phyloP scores from a whole-genome alignment of 2,113 vertebrate species.

The Scartelaos histophorus region DNA sequence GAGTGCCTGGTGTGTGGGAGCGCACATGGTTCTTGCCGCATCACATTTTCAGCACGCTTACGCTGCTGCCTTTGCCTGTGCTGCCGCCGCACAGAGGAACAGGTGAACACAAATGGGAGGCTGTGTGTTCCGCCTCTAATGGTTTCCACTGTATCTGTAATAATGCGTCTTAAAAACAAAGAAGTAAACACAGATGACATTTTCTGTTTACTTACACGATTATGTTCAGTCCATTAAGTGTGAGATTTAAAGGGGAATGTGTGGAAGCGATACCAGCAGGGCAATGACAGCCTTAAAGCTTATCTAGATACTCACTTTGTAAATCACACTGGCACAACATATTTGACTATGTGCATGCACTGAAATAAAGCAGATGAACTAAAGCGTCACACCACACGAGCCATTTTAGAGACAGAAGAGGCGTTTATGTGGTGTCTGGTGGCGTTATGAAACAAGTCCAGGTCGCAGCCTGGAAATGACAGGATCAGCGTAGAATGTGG shows the following conservation, averaged over 20 bases:
- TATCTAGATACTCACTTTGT: not conserved
- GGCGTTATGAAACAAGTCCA: conserved; percentile 14
- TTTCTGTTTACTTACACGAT: not conserved
- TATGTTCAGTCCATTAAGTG: conserved; percentile 1
- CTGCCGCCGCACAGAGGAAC: conserved; percentile 40
- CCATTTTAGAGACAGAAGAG: not conserved
- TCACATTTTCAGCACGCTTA: conserved; percentile 62
- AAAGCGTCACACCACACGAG: not conserved
- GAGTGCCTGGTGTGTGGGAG: conserved; percentile 45
- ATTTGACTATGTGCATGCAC: not conserved
- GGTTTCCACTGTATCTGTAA: conserved; percentile 26
- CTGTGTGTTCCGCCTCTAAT: conserved; percentile 32
- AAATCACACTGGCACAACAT: not conserved
- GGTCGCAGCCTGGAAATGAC: conserved; percentile 39
- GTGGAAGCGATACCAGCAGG: conserved; percentile 1
- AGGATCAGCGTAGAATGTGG: conserved; percentile 53
- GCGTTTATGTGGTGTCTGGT: conserved; percentile 15
- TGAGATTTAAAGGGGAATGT: conserved; percentile 9
- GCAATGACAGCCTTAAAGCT: not conserved
- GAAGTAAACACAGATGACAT: not conserved
- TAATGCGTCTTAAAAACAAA: conserved; percentile 11
- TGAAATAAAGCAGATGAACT: not conserved
- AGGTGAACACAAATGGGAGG: conserved; percentile 22
- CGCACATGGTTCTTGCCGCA: conserved; percentile 60
- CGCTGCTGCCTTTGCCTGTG: conserved; percentile 32